phyloP scores from a whole-genome alignment of 2,113 vertebrate species.

The Podocnemis expansa region DNA sequence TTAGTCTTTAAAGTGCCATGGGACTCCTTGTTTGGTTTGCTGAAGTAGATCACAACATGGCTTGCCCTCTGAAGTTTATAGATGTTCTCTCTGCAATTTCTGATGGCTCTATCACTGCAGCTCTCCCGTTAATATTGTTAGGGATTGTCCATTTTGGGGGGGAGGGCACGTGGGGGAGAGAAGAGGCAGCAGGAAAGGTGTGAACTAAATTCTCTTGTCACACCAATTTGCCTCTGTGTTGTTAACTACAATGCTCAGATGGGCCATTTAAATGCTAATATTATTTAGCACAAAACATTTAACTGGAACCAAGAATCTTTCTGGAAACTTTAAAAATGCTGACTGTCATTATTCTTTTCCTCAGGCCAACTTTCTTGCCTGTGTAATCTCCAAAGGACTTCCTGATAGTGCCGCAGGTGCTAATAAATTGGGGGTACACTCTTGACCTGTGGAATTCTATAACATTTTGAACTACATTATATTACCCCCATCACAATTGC shows the following conservation, averaged over 20 bases:
- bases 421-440: fast-evolving
- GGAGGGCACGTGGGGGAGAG: background rate
- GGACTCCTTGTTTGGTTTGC: no score
- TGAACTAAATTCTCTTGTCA: slow-evolving; percentile 44
- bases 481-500: background rate
- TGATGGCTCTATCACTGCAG: slow-evolving; percentile 36
- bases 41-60: no score
- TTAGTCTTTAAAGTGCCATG: no score
- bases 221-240: slow-evolving; percentile 65
- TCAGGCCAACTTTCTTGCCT: slow-evolving; percentile 1
- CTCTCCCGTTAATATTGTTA: background rate
- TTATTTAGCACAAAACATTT: slow-evolving; percentile 62
- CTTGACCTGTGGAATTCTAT: background rate
- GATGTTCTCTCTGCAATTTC: background rate
- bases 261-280: slow-evolving; percentile 71
- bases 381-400: background rate
- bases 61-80: no score
- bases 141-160: background rate
- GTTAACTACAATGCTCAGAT: slow-evolving; percentile 52
- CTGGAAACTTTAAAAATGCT: slow-evolving; percentile 29
- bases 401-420: background rate
- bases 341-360: background rate
- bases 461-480: background rate
- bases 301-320: slow-evolving; percentile 62
- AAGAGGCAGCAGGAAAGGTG: no score